These are phyloP conservation scores for Riptortus pedestris DNA, from an alignment of 1,140 invertebrate genomes.

Conservation along the genomic window DNA sequence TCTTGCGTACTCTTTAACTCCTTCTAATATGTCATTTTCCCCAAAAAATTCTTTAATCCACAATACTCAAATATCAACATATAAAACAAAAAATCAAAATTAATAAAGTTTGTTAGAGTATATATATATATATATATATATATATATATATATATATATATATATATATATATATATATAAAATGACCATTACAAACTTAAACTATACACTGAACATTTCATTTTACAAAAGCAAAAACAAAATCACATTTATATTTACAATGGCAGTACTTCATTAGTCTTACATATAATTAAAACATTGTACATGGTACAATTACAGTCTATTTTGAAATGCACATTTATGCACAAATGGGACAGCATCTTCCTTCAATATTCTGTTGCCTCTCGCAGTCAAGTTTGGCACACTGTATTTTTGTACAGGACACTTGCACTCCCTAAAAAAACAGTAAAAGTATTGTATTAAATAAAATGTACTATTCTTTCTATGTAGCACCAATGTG, in stretches of 20 bases:
- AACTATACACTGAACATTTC: neutral
- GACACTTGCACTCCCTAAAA: slow-evolving; percentile 27
- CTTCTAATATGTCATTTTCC: too few species aligned
- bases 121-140: too few species aligned
- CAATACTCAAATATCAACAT: too few species aligned
- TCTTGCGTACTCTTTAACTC: too few species aligned
- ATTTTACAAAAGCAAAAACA: neutral
- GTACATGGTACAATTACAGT: neutral
- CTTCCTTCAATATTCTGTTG: slow-evolving; percentile 21
- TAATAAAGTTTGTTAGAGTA: too few species aligned
- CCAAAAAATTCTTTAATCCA: too few species aligned
- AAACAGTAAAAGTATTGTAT: too few species aligned
- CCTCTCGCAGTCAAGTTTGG: slow-evolving; percentile 23
- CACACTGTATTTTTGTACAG: slow-evolving; percentile 29
- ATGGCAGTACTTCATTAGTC: neutral
- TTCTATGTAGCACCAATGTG: neutral
- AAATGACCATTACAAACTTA: too few species aligned
- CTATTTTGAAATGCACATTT: neutral
- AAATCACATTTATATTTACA: neutral
- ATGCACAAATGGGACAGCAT: slow-evolving; percentile 30
- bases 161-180: too few species aligned
- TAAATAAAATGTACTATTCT: slow-evolving; percentile 2
- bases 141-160: too few species aligned
- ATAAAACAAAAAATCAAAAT: too few species aligned
- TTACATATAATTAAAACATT: neutral